phyloP scores from a whole-genome alignment of 2,888 invertebrate species.

The Vanessa cardui region DNA sequence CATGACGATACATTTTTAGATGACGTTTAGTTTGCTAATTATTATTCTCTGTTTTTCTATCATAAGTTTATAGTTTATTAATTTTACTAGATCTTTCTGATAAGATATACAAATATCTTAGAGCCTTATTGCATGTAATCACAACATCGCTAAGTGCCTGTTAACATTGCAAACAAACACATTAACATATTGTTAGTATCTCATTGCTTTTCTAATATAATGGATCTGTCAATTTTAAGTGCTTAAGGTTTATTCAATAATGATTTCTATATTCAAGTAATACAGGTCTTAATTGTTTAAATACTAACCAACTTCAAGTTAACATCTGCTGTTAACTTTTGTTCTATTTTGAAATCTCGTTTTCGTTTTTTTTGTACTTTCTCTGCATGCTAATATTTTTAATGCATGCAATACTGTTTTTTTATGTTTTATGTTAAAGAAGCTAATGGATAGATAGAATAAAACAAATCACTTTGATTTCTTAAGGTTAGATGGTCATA shows the following conservation, averaged over 20 bases:
- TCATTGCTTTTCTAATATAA: slow-evolving; percentile 34
- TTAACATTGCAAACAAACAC: slow-evolving; percentile 28
- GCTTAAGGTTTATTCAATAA: slow-evolving; percentile 18
- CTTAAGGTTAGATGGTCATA: no score
- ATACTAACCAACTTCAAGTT: not conserved
- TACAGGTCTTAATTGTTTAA: slow-evolving; percentile 5
- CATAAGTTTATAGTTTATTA: slow-evolving; percentile 9
- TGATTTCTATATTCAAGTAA: slow-evolving; percentile 14
- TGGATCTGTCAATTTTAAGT: slow-evolving; percentile 28
- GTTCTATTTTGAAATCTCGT: not conserved
- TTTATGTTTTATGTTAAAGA: no score
- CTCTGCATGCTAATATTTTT: not conserved
- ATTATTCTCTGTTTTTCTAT: not conserved
- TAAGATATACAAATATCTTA: slow-evolving; percentile 14
- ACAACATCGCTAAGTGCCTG: slow-evolving; percentile 48
- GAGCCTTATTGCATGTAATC: slow-evolving; percentile 43
- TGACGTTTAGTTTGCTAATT: no score
- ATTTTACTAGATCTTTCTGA: not conserved
- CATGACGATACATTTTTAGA: no score
- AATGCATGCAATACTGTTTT: not conserved
- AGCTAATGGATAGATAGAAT: no score
- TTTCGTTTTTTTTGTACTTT: not conserved
- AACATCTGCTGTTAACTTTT: not conserved
- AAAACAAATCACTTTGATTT: no score
- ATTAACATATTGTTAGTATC: slow-evolving; percentile 30